Conservation (phyloP, 2,797 vertebrate genomes). For the Selene dorsalis region DNA sequence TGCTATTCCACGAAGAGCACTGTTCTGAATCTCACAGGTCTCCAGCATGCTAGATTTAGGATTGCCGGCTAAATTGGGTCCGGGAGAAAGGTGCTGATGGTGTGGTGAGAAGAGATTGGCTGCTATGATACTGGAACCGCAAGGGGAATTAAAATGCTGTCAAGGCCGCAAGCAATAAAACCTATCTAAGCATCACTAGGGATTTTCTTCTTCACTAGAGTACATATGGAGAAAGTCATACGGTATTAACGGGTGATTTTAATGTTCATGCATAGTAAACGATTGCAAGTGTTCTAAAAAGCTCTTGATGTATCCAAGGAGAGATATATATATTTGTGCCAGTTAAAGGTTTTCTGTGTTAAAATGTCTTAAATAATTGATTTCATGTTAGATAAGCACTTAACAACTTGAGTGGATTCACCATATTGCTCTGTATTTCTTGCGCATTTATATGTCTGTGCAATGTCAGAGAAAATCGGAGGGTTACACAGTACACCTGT, state of each 20-base stretch:
- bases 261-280: slow-evolving; percentile 49
- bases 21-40: slow-evolving; percentile 63
- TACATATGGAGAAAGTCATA: slow-evolving; percentile 51
- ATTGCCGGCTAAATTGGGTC: slow-evolving; percentile 76
- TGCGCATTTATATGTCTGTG: neutral
- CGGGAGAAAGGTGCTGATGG: slow-evolving; percentile 78
- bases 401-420: neutral
- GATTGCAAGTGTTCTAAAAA: slow-evolving; percentile 33
- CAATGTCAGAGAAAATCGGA: slow-evolving; percentile 5
- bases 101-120: slow-evolving; percentile 69
- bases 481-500: neutral
- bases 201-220: slow-evolving; percentile 69
- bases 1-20: slow-evolving; percentile 66
- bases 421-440: neutral
- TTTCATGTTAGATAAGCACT: neutral
- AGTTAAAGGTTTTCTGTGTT: neutral
- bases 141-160: slow-evolving; percentile 77
- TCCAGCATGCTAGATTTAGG: slow-evolving; percentile 69
- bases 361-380: neutral
- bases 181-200: slow-evolving; percentile 65
- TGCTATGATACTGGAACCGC: slow-evolving; percentile 73
- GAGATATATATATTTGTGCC: slow-evolving; percentile 29
- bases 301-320: slow-evolving; percentile 31
- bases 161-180: slow-evolving; percentile 72
- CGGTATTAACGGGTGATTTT: slow-evolving; percentile 58